Conservation (phyloP, 2,113 vertebrate genomes). For the Sinocyclocheilus anophthalmus region DNA sequence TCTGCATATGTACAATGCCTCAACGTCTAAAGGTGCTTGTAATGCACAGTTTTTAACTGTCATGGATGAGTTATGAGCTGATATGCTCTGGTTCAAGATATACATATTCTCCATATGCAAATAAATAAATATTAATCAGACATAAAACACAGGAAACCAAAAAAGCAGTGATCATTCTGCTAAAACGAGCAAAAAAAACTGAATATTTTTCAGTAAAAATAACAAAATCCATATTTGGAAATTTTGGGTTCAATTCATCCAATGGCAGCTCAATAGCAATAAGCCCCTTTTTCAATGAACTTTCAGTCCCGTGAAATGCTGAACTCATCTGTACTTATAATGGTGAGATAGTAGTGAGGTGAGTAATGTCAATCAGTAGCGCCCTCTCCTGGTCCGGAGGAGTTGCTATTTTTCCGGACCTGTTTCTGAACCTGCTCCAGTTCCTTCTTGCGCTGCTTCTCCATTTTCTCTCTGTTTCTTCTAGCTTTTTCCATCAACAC, state of each 20-base stretch:
- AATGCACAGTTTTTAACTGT: conserved; percentile 26
- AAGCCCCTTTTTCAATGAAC: conserved; percentile 36
- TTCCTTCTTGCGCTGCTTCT: conserved; percentile 83
- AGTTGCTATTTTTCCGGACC: conserved; percentile 68
- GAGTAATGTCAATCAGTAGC: conserved; percentile 58
- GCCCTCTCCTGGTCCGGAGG: conserved; percentile 65
- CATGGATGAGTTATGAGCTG: conserved; percentile 46
- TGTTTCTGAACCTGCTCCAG: conserved; percentile 83
- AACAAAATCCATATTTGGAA: conserved; percentile 25
- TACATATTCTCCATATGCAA: conserved; percentile 60
- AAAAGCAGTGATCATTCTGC: conserved; percentile 28
- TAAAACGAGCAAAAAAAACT: conserved; percentile 4
- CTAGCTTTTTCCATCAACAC: conserved; percentile 85
- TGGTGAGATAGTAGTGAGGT: conserved; percentile 11
- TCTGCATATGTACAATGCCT: conserved; percentile 51
- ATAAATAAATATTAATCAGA: conserved; percentile 71
- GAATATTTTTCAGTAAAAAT: conserved; percentile 31
- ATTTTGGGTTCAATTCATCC: conserved; percentile 51
- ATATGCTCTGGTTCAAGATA: conserved; percentile 13
- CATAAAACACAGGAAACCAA: conserved; percentile 63
- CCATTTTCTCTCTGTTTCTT: conserved; percentile 88
- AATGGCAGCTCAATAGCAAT: conserved; percentile 54
- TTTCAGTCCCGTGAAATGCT: conserved; percentile 10
- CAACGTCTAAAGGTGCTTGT: conserved; percentile 60
- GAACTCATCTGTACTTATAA: conserved; percentile 20